Evolutionary conservation across 2,113 vertebrate species (phyloP), one percentile per base, ranked within the genome.

Genomic region (Thomomys bottae): DNA sequence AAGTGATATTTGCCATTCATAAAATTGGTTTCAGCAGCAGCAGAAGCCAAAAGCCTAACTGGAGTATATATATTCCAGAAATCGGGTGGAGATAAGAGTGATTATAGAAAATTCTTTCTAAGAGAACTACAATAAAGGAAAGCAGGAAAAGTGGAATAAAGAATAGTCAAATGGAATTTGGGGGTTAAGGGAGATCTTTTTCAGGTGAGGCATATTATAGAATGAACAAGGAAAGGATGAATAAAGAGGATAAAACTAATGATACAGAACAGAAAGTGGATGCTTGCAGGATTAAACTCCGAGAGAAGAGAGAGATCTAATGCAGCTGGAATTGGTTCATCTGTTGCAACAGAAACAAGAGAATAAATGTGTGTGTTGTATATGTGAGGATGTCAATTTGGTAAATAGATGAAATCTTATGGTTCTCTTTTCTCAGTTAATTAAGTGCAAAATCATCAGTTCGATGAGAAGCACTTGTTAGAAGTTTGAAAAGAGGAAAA

Each of bases 291-390:
- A 92, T 32, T 72, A 63, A 67, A 73, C 30, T 70, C 30, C 67
- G 82, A 61, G 36, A 57, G 38, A 42, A 64, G 40, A 92, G 14
- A 71, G 66, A 70, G 71, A 79, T 57, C 20, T 49, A 66, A 28
- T 28, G 26, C 17, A 61, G 28, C 5, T 57, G 67, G 30, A n/a
- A 28, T 54, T 54, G 63, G 20, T 12, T 1, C 45, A 36, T 66
- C 38, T 77, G 21, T 45, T 79, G 45, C 38, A 87, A 73, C 15
- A 90, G 61, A 32, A 87, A 75, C 66, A 84, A 83, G 86, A 94
- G 24, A 38, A 75, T n/a, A 54, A 28, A 12, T 10, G 14, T 66
- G 23, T 42, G 2, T 30, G 59, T 54, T 54, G 49, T 54, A 15
- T 54, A 4, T 54, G 49, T 54, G 18, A 15, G 49, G 14, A 54